These are phyloP conservation scores for Clarias fuscus DNA, from an alignment of 2,797 vertebrate species.

Conservation along the genomic window DNA sequence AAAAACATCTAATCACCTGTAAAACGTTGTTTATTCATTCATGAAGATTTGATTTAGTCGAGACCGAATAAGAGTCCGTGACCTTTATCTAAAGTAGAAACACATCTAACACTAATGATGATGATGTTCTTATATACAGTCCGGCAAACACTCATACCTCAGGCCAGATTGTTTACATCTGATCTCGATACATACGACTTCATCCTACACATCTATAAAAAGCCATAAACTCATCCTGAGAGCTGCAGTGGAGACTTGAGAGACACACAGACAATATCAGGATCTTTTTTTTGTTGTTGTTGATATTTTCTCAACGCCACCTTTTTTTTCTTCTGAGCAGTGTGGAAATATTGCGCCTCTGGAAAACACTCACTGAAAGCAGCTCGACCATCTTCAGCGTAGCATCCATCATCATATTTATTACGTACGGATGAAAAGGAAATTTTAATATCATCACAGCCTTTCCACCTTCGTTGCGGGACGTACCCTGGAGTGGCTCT, in stretches of 20 bases:
- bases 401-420: constrained; percentile 39
- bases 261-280: constrained; percentile 22
- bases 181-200: neutral
- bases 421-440: constrained; percentile 34
- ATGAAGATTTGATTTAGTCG: neutral
- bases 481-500: neutral
- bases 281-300: neutral
- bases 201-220: neutral
- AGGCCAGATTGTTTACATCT: neutral
- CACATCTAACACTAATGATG: neutral
- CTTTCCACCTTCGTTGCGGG: neutral
- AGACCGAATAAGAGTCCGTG: neutral
- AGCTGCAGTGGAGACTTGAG: constrained; percentile 7
- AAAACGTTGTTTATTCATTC: neutral
- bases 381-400: neutral
- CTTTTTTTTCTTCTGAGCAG: neutral
- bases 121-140: neutral
- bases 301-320: constrained; percentile 29
- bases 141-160: neutral
- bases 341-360: constrained; percentile 9
- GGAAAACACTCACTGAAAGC: constrained; percentile 13
- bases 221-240: neutral
- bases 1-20: neutral
- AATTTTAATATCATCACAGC: constrained; percentile 36
- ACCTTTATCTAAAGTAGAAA: neutral